Evolutionary conservation across 2,888 invertebrate species (phyloP).

Genomic region (Sinopyrophorus schimmeli): DNA sequence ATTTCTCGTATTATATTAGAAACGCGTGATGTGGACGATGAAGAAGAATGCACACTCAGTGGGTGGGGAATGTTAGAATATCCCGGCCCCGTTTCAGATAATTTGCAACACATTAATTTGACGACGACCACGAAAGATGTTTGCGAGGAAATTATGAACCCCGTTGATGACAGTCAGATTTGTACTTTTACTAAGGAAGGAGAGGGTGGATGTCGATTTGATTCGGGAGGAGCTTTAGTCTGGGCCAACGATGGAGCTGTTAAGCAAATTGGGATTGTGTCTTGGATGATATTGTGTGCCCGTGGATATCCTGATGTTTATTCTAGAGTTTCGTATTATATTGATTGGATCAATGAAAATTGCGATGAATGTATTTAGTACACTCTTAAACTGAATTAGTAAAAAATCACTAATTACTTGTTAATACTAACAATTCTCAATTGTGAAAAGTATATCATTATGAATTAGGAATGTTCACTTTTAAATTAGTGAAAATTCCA

Average conservation of each 20-base stretch:
- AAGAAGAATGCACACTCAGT: slow-evolving; percentile 40
- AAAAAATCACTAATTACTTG: no score
- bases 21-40: slow-evolving; percentile 47
- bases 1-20: slow-evolving; percentile 45
- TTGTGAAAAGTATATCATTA: no score
- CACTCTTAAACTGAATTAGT: no score
- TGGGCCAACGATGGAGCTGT: not conserved
- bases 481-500: no score
- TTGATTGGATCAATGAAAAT: slow-evolving; percentile 48
- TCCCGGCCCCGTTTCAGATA: slow-evolving; percentile 48
- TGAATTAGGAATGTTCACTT: no score
- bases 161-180: slow-evolving; percentile 28
- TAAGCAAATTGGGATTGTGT: slow-evolving; percentile 50
- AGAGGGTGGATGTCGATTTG: slow-evolving; percentile 39
- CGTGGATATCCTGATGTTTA: slow-evolving; percentile 53
- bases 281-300: slow-evolving; percentile 55
- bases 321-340: slow-evolving; percentile 50
- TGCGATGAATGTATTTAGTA: slow-evolving; percentile 1
- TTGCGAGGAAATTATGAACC: slow-evolving; percentile 39
- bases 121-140: slow-evolving; percentile 57
- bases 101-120: slow-evolving; percentile 60
- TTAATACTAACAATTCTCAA: no score
- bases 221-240: slow-evolving; percentile 12
- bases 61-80: slow-evolving; percentile 34
- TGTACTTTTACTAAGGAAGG: slow-evolving; percentile 39